Percentiles rank a stretch among this genome's conserved stretches.
Evolutionary conservation across 2,888 invertebrate genomes (phyloP).

Genomic region (Xestia ashworthii): DNA sequence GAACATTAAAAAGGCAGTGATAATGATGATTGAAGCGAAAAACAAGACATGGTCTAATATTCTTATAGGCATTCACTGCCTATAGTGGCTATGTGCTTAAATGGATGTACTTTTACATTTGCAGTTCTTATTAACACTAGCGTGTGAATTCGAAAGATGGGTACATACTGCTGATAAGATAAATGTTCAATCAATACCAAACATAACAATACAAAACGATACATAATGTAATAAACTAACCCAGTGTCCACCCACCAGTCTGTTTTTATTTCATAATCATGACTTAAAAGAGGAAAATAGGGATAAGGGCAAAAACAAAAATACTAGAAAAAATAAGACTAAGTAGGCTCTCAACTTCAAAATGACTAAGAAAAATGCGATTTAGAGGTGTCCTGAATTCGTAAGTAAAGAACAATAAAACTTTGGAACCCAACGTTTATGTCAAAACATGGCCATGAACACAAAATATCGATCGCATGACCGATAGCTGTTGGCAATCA

Average conservation of each 20-base stretch:
- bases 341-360: background rate
- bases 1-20: too few species aligned
- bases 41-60: constrained; percentile 25
- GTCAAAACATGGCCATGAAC: constrained; percentile 41
- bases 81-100: background rate
- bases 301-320: background rate
- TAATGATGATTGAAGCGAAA: background rate
- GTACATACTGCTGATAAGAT: background rate
- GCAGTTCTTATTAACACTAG: constrained; percentile 14
- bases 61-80: constrained; percentile 11
- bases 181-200: background rate
- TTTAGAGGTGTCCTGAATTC: background rate
- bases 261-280: background rate
- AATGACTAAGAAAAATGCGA: background rate
- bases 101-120: constrained; percentile 13
- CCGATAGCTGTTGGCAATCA: constrained; percentile 49
- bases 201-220: background rate
- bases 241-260: background rate
- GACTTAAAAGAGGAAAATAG: background rate
- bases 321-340: background rate
- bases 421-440: constrained; percentile 11
- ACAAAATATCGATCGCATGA: constrained; percentile 57
- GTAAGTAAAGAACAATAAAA: background rate
- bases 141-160: background rate
- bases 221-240: background rate